A percentile compares a stretch with the other conserved stretches of the same genome.
Conservation (phyloP, 2,797 vertebrate species). For the Eutrigla gurnardus region DNA sequence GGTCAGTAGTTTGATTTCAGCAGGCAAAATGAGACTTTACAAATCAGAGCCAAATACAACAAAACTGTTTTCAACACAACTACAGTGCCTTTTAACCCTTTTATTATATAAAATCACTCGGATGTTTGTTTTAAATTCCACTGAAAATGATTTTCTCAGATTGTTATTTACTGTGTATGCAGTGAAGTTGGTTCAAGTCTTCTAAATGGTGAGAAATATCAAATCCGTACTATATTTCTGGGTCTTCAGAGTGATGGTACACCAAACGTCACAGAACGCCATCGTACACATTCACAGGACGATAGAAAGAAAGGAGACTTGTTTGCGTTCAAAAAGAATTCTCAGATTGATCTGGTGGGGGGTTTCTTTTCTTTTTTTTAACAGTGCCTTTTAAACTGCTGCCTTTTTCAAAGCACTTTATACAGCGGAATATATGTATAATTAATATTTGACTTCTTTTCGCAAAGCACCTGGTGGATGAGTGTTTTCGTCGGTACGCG, state of each 20-base stretch:
- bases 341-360: slow-evolving; percentile 55
- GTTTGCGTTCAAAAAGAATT: slow-evolving; percentile 72
- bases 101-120: slow-evolving; percentile 38
- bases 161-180: slow-evolving; percentile 46
- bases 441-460: slow-evolving; percentile 53
- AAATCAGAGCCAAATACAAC: slow-evolving; percentile 57
- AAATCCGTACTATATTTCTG: slow-evolving; percentile 40
- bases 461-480: slow-evolving; percentile 55
- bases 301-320: slow-evolving; percentile 12
- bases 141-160: slow-evolving; percentile 34
- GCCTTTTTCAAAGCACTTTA: slow-evolving; percentile 85
- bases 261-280: slow-evolving; percentile 47
- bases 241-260: slow-evolving; percentile 51
- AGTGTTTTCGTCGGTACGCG: slow-evolving; percentile 63
- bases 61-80: slow-evolving; percentile 54
- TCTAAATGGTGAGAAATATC: slow-evolving; percentile 33
- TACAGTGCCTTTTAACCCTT: slow-evolving; percentile 76
- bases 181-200: slow-evolving; percentile 47
- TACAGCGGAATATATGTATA: slow-evolving; percentile 65
- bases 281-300: slow-evolving; percentile 30
- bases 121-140: slow-evolving; percentile 53
- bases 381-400: slow-evolving; percentile 84
- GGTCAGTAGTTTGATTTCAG: slow-evolving; percentile 34
- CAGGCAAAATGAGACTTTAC: slow-evolving; percentile 53
- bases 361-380: slow-evolving; percentile 45